Base-by-base conservation (phyloP, 2,797 vertebrate species). In the Coregonus sp. region DNA sequence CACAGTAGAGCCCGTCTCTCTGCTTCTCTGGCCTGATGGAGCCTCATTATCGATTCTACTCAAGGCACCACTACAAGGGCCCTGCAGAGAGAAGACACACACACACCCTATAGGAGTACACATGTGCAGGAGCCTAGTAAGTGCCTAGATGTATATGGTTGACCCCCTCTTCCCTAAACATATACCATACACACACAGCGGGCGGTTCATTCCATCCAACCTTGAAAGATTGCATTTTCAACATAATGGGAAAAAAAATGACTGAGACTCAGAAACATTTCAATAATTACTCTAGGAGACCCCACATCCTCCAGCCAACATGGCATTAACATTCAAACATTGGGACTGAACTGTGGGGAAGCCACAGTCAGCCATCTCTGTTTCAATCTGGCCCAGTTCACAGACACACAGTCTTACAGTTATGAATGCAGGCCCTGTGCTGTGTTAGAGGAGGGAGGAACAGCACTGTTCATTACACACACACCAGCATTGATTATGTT, bases 391-490 rank as follows among this genome's bases (percentile, higher is more conserved):
- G 33, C 65, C 12, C 31, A 3, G 54, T 67, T 12, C 15, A 61
- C 5, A 61, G 56, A 61, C 56, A 61, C 16, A 5, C 54, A 59
- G 54, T 59, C 54, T 59, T 18, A 20, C 4, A 12, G 84, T 54
- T 69, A 52, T 90, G 87, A 87, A 91, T 86, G 75, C 86, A 77
- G 80, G 61, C 54, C 74, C 83, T 82, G 37, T 85, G 40, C 40
- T 86, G 81, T 75, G 80, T 47, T 4, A 51, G 77, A 69, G 73
- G 75, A 83, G 85, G 77, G 72, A 69, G 50, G 47, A 75, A 75
- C 81, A 76, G 81, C 82, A 25, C 59, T 25, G 59, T 77, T 15
- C 29, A 50, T 35, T 12, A 31, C 74, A 79, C 65, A 54, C 37
- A 73, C 63, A 54, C 31, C 31, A 33, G 33, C 73, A 50, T 35